Base-by-base conservation (phyloP, 2,113 vertebrate species). In the Prolemur simus region DNA sequence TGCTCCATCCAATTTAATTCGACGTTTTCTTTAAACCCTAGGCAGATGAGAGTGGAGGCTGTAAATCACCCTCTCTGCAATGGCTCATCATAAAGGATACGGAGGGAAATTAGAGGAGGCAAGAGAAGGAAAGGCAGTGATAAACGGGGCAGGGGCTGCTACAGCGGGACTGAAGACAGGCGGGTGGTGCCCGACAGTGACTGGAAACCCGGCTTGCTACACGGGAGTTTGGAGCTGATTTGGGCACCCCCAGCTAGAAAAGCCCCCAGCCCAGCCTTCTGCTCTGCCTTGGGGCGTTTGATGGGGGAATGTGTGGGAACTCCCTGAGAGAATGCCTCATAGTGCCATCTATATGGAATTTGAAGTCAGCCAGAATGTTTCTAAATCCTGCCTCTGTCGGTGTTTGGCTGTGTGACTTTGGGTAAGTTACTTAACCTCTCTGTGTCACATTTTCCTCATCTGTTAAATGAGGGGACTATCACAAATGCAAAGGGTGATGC, bases 61-160 rank as follows among this genome's bases (percentile, higher is more conserved):
- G 93, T 98, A 98, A 98, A 98, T 98, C 98, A 98, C 94, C 92
- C 95, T 96, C 74, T 91, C 76, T 95, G 93, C 87, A 42, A 94
- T 74, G 97, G 96, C 97, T 98, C 90, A 95, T 98, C 96, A 93
- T 96, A 77, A 91, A 68, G 91, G 71, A 87, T 95, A 60, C 2
- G 74, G 94, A 66, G 94, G 96, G 92, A 98, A 98, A 97, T 96
- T 58, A 94, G 89, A 92, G 95, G 95, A 94, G 95, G 96, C 83
- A 86, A 71, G 86, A 76, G 95, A 78, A 93, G 92, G 87, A 56
- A 87, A 94, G 89, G 69, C 52, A 13, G 68, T 8, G 96, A 90
- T 69, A 95, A 92, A 89, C 94, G 73, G 96, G 96, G 94, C 60
- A 23, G 80, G 0, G 1, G 64, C 96, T 87, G 87, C 73, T 60